A percentile compares a stretch with the other conserved stretches of the same genome.
phyloP scores from a whole-genome alignment of 2,888 invertebrate genomes.

The Xestia c-nigrum region DNA sequence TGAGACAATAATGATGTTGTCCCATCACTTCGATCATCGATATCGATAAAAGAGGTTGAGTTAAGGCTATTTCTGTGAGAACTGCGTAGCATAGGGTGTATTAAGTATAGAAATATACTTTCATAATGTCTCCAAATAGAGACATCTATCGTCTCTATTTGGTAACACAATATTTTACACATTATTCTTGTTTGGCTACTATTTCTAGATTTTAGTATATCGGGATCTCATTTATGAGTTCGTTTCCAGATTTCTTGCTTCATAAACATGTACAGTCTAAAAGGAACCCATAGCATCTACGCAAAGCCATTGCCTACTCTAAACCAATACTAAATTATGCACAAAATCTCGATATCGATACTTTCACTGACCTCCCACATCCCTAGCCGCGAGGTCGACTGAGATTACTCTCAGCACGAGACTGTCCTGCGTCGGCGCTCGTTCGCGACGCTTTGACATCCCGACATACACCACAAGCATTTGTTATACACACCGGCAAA shows the following conservation, averaged over 20 bases:
- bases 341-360: conserved; percentile 67
- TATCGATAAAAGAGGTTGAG: conserved; percentile 74
- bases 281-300: neutral
- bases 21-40: conserved; percentile 73
- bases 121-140: no score
- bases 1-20: conserved; percentile 86
- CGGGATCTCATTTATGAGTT: neutral
- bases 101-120: neutral
- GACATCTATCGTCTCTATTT: no score
- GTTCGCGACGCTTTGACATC: conserved; percentile 90
- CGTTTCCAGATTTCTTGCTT: neutral
- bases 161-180: neutral
- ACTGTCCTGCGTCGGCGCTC: conserved; percentile 90
- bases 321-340: neutral
- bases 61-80: neutral
- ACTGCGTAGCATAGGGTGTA: neutral
- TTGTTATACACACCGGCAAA: conserved; percentile 57
- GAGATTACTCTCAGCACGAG: conserved; percentile 91
- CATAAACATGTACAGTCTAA: neutral
- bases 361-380: conserved; percentile 69
- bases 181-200: neutral
- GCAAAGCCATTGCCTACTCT: neutral
- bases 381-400: conserved; percentile 83
- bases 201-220: neutral
- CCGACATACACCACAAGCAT: conserved; percentile 81